phyloP scores from a whole-genome alignment of 2,113 vertebrate species.

The Xyrauchen texanus region DNA sequence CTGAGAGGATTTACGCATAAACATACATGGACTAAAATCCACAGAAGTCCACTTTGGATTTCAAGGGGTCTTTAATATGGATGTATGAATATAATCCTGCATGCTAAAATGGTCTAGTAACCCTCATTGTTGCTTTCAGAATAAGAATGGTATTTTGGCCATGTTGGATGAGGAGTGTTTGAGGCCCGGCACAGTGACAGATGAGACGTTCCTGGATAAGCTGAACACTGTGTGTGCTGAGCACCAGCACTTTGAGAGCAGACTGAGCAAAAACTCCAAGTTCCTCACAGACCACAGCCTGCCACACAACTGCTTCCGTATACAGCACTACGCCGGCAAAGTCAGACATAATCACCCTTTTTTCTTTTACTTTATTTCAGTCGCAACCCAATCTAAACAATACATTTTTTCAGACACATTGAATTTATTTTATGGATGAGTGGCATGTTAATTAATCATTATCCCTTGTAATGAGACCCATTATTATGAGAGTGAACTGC shows the following conservation, averaged over 20 bases:
- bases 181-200: slow-evolving; percentile 90
- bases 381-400: no score
- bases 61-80: no score
- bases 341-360: slow-evolving; percentile 63
- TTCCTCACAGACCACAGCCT: slow-evolving; percentile 93
- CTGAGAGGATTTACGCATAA: no score
- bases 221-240: slow-evolving; percentile 94
- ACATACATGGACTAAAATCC: no score
- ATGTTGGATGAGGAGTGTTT: slow-evolving; percentile 98
- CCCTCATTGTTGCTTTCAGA: slow-evolving; percentile 54
- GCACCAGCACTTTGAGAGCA: slow-evolving; percentile 96
- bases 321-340: slow-evolving; percentile 98
- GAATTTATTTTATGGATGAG: no score
- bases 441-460: no score
- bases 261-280: slow-evolving; percentile 92
- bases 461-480: no score
- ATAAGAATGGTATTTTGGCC: slow-evolving; percentile 92
- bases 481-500: no score
- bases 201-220: slow-evolving; percentile 95
- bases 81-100: no score
- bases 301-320: slow-evolving; percentile 95
- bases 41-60: no score
- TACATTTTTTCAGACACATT: no score
- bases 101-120: not conserved
- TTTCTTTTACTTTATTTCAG: not conserved